Percentiles rank a stretch among this genome's conserved stretches.
These are phyloP conservation scores for Cryptoleucopteryx plumbea DNA, from an alignment of 2,113 vertebrate species.

Conservation along the genomic window DNA sequence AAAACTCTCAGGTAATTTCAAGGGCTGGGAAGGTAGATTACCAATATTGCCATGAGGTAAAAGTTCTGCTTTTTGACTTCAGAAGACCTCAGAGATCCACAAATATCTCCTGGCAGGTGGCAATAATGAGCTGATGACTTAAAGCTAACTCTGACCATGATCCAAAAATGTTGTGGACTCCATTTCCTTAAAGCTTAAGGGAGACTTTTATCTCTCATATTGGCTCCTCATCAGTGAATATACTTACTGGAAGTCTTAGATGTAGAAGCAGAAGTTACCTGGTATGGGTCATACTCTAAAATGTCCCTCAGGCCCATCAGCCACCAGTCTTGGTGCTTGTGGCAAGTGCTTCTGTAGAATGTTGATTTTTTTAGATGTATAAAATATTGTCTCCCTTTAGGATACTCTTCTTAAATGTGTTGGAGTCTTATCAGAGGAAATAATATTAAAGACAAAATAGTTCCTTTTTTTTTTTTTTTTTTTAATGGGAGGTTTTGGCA, in stretches of 20 bases:
- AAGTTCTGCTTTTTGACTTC: background rate
- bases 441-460: background rate
- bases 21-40: background rate
- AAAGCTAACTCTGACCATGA: background rate
- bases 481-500: background rate
- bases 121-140: background rate
- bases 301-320: background rate
- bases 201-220: background rate
- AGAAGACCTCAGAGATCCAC: background rate
- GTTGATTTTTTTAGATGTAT: background rate
- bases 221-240: background rate
- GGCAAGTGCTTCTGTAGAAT: background rate
- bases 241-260: background rate
- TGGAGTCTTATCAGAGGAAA: background rate
- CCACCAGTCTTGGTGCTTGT: background rate
- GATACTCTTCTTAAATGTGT: background rate
- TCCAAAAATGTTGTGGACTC: background rate
- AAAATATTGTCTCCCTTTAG: background rate
- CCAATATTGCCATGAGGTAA: background rate
- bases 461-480: background rate
- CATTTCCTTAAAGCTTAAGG: background rate
- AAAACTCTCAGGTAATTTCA: background rate
- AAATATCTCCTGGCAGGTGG: background rate
- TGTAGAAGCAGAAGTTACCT: background rate
- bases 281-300: background rate